phyloP scores from a whole-genome alignment of 2,113 vertebrate species.

The Nibea albiflora region DNA sequence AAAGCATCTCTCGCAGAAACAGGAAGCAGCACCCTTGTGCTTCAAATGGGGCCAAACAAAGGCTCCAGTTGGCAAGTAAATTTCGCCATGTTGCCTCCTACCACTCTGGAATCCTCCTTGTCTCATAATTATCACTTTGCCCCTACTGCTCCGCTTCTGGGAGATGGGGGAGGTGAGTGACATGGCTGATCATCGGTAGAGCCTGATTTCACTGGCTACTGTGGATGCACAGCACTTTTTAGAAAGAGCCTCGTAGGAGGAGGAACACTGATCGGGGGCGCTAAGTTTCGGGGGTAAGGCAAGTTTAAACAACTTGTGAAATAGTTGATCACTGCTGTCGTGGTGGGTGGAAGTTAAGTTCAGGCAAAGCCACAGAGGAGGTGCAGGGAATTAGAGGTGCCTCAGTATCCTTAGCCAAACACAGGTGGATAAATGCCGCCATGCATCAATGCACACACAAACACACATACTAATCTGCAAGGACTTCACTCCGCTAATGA shows the following conservation, averaged over 20 bases:
- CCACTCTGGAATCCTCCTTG: conserved; percentile 52
- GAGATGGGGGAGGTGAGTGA: conserved; percentile 32
- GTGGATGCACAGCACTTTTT: conserved; percentile 4
- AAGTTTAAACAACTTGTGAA: conserved; percentile 47
- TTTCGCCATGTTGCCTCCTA: conserved; percentile 49
- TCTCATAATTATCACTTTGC: conserved; percentile 69
- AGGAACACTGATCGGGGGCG: neutral
- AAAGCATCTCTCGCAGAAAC: conserved; percentile 63
- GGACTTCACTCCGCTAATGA: conserved; percentile 69
- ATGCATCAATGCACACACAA: conserved; percentile 42
- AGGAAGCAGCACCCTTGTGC: conserved; percentile 65
- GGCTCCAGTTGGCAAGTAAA: conserved; percentile 56
- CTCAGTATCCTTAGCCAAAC: conserved; percentile 37
- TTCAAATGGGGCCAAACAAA: conserved; percentile 67
- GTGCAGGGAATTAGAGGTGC: conserved; percentile 42
- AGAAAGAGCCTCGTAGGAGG: conserved; percentile 28
- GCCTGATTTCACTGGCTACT: conserved; percentile 42
- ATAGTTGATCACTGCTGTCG: conserved; percentile 25
- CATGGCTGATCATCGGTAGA: conserved; percentile 61
- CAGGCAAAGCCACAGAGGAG: conserved; percentile 43
- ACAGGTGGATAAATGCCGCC: conserved; percentile 58
- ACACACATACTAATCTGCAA: conserved; percentile 56
- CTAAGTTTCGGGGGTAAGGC: conserved; percentile 17
- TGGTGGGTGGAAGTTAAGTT: conserved; percentile 33
- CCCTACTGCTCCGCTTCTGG: conserved; percentile 54